Base-by-base conservation (phyloP, 2,888 invertebrate genomes). In the Chloroclystis v-ata region DNA sequence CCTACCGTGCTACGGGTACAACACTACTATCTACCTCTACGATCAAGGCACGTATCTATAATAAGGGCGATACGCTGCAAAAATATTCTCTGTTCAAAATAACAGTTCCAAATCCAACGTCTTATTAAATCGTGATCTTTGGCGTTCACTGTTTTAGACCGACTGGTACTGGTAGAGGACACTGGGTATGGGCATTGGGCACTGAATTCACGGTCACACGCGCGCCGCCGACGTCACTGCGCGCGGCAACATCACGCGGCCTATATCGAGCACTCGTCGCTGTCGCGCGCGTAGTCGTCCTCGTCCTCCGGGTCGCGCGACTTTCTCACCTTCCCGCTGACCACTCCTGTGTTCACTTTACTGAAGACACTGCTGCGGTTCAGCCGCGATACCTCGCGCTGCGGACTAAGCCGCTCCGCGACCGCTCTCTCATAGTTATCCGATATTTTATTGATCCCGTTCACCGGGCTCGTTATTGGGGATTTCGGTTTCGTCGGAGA, bases 201-300 rank as follows among this genome's bases (percentile, higher is more conserved):
- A 37, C 26, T 37, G 24, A 33, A 42, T 35, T 35, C 35, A 35
- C 35, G 35, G 57, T 61, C 65, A 56, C 61, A 63, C 59, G 59
- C 54, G 51, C 57, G 56, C 61, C 65, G 13, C 14, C 11, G 29
- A 20, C 26, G 43, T 47, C 47, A 44, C 52, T 45, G 54, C 45
- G 47, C 51, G 45, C 47, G 41, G 49, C 56, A 49, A 50, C 56
- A 57, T 57, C 47, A 49, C 40, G 25, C 20, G 37, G 54, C 69
- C 77, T 84, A 91, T 80, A 91, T 91, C 72, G 91, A 91, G 72
- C 91, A 91, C 69, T 91, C 91, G 69, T 91, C 91, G 64, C 90
- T 90, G 65, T 91, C 90, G 10, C 87, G 75, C 29, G 89, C 89
- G 69, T 89, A 89, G 56, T 89, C 89, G 1, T 87, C 89, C 50